These are phyloP conservation scores for Branchinecta lindahli DNA, from an alignment of 1,140 invertebrate species.

Conservation along the genomic window DNA sequence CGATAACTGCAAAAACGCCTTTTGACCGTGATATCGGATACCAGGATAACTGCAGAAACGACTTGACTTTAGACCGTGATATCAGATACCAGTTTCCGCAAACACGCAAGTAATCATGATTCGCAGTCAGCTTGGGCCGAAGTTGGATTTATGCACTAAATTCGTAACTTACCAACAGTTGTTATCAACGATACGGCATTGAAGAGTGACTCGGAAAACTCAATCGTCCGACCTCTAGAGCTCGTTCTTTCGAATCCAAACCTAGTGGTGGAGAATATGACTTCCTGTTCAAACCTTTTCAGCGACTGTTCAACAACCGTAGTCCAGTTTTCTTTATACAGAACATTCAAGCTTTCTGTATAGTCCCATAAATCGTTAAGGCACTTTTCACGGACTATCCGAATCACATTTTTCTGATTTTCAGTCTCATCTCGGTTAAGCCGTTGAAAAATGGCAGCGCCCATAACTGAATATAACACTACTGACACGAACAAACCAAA, in stretches of 20 bases:
- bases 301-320: neutral
- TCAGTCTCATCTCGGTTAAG: neutral
- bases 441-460: neutral
- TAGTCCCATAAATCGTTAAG: neutral
- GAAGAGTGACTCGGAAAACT: neutral
- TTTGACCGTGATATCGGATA: too few species aligned
- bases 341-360: constrained; percentile 3
- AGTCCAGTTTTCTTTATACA: constrained; percentile 1
- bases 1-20: too few species aligned
- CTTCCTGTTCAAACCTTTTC: neutral
- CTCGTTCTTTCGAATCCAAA: neutral
- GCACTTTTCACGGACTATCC: neutral
- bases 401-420: neutral
- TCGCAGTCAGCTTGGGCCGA: too few species aligned
- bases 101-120: too few species aligned
- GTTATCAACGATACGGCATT: neutral
- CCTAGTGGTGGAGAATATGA: neutral
- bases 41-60: too few species aligned
- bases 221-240: neutral
- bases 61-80: too few species aligned
- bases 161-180: neutral
- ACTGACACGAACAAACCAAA: neutral
- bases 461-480: neutral
- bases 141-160: too few species aligned
- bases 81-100: too few species aligned